Base-by-base conservation (phyloP, 2,888 invertebrate genomes). In the Drosophila imparisetae region DNA sequence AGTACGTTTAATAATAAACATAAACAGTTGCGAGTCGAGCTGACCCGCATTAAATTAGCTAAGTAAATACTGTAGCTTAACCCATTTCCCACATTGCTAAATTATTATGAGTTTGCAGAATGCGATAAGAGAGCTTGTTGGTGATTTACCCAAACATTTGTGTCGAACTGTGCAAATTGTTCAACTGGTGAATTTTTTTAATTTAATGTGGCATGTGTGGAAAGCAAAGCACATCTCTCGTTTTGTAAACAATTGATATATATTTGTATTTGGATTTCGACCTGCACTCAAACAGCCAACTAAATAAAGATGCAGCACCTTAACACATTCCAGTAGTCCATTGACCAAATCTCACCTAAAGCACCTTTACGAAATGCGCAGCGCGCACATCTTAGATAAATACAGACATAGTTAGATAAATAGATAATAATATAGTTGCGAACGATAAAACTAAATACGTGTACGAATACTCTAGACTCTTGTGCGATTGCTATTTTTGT, bases 361-460 rank as follows among this genome's bases (percentile, higher is more conserved):
- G 21, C 55, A n/a, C 18, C n/a, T n/a, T 18, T 1, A 59, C 48
- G 32, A 73, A 76, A 38, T 78, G 78, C 78, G 76, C 78, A 73
- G 32, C 60, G 30, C 21, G 3, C 27, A 54, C 18, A 27, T 21
- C 27, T 38, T 18, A 36, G 32, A 54, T 58, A 53, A 32, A 48
- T 42, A 59, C 0, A 18, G 6, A 38, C 45, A 60, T 11, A 24
- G 24, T 2, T 61, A 40, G 32, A n/a, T 27, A 36, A 32, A 24
- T 27, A 21, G 42, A 61, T 64, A 48, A 70, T 27, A 45, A 48
- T 42, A 32, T 24, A 57, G 27, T 55, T 65, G 72, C 57, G n/a
- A 80, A 76, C 72, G 52, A 80, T 66, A 68, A 75, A 78, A 63
- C 52, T 52, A 80, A 80, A 75, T 50, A 45, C 1, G 7, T 21